phyloP scores from a whole-genome alignment of 2,113 vertebrate genomes.

The Cyprinodon brontotheroides region DNA sequence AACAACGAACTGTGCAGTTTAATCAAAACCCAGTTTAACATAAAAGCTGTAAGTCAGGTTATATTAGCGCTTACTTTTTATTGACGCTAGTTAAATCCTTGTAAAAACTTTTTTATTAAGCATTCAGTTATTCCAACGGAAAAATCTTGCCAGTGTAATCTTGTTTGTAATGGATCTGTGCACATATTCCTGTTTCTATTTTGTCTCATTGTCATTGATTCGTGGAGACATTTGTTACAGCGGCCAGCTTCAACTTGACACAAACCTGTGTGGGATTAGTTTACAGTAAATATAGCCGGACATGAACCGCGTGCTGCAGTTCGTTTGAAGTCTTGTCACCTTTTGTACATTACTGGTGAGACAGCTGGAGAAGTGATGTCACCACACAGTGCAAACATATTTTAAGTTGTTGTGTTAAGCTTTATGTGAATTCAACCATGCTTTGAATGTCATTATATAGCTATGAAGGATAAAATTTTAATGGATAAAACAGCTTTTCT shows the following conservation, averaged over 20 bases:
- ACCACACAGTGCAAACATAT: neutral
- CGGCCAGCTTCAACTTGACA: constrained; percentile 15
- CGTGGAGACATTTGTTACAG: neutral
- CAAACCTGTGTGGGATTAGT: neutral
- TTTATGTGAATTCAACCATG: neutral
- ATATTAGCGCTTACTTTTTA: neutral
- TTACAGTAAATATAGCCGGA: constrained; percentile 48
- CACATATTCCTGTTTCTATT: constrained; percentile 29
- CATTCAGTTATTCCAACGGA: neutral
- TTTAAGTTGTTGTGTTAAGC: neutral
- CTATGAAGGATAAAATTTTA: neutral
- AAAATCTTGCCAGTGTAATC: neutral
- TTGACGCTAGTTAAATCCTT: neutral
- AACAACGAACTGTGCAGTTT: neutral
- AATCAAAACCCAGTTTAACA: neutral
- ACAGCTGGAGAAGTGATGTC: constrained; percentile 8
- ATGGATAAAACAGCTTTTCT: neutral
- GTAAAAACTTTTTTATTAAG: neutral
- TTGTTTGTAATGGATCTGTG: constrained; percentile 15
- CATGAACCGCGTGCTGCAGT: constrained; percentile 5
- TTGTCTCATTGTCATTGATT: constrained; percentile 1
- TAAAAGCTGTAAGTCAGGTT: neutral
- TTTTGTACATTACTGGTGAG: constrained; percentile 4
- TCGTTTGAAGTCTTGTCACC: constrained; percentile 25
- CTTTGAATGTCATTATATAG: neutral